phyloP scores from a whole-genome alignment of 2,888 invertebrate genomes.

The Callimorpha dominula region DNA sequence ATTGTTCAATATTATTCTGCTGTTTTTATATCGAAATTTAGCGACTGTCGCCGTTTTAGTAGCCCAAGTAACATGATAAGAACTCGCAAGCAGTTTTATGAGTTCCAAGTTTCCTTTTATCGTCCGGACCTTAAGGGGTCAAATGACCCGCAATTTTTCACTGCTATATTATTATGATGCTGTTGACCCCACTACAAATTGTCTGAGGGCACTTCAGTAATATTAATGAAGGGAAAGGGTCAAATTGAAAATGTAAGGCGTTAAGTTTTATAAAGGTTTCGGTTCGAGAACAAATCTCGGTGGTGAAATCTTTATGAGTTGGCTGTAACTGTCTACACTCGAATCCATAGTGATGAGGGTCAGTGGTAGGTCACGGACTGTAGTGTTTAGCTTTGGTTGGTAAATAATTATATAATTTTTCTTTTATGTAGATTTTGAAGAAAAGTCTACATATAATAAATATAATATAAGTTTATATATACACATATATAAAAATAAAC shows the following conservation, averaged over 20 bases:
- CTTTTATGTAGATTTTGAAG: too few species aligned
- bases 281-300: background rate
- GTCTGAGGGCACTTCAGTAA: slow-evolving; percentile 16
- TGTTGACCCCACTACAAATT: slow-evolving; percentile 23
- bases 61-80: slow-evolving; percentile 19
- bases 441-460: too few species aligned
- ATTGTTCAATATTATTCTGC: background rate
- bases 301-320: slow-evolving; percentile 11
- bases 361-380: background rate
- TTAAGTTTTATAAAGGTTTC: slow-evolving; percentile 12
- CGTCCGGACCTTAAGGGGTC: slow-evolving; percentile 15
- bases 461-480: too few species aligned
- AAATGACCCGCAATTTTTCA: slow-evolving; percentile 23
- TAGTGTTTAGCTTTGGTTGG: background rate
- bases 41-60: slow-evolving; percentile 4
- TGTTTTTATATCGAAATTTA: background rate
- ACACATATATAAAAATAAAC: too few species aligned
- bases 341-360: slow-evolving; percentile 16
- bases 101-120: slow-evolving; percentile 24
- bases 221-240: slow-evolving; percentile 20
- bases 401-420: background rate
- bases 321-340: background rate
- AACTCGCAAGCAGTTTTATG: slow-evolving; percentile 24
- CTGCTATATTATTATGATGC: slow-evolving; percentile 22
- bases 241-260: slow-evolving; percentile 17